phyloP scores from a whole-genome alignment of 2,113 vertebrate species.

The Odocoileus hemionus region DNA sequence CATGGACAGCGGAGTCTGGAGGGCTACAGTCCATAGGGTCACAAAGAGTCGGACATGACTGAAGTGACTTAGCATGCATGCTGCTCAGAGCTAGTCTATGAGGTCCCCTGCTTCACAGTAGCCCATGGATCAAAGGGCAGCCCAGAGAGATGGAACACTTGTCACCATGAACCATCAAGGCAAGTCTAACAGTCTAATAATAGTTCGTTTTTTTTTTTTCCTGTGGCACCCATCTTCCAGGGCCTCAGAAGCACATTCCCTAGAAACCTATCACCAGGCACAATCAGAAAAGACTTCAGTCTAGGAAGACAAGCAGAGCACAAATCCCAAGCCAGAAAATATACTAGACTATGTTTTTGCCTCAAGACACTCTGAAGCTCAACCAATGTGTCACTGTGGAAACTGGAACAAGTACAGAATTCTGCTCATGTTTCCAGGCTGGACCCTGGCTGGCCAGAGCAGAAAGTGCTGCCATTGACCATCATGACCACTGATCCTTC shows the following conservation, averaged over 20 bases:
- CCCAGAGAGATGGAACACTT: neutral
- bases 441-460: neutral
- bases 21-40: neutral
- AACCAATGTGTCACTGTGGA: neutral
- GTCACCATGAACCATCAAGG: neutral
- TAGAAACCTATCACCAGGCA: neutral
- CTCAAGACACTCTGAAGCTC: neutral
- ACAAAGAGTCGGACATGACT: accelerated
- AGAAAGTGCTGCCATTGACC: neutral
- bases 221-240: too few relatives aligned
- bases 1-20: neutral
- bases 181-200: neutral
- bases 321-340: neutral
- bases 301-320: neutral
- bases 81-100: neutral
- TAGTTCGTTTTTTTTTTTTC: neutral
- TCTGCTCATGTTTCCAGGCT: neutral
- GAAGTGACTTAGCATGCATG: neutral
- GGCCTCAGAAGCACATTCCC: neutral
- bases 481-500: accelerated
- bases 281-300: neutral
- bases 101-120: neutral
- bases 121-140: neutral
- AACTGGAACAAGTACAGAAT: neutral
- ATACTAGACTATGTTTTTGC: neutral